These are phyloP conservation scores for Pelodytes ibericus DNA, from an alignment of 2,797 vertebrate genomes.

Conservation along the genomic window DNA sequence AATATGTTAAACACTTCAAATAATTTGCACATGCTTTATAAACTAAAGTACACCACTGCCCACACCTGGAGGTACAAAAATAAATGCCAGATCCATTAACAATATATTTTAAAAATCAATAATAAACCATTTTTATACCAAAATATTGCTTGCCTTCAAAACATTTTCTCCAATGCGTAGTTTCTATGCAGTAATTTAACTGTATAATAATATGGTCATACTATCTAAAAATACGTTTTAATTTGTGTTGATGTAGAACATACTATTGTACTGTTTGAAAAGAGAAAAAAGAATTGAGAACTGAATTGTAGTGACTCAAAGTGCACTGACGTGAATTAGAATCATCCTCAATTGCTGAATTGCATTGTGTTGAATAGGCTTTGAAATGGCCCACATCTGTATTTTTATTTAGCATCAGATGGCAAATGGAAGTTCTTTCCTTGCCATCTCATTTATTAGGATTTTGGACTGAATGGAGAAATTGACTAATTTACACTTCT, in stretches of 20 bases:
- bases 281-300: not conserved
- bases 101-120: no score
- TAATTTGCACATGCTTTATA: no score
- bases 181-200: no score
- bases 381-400: not conserved
- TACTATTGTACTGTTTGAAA: not conserved
- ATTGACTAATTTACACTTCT: not conserved
- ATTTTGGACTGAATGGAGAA: not conserved
- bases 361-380: not conserved
- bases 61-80: no score
- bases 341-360: not conserved
- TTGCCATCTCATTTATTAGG: slow-evolving; percentile 9
- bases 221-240: not conserved
- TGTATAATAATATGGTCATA: not conserved
- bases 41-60: no score
- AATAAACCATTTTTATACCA: no score
- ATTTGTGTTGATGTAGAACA: not conserved
- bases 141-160: no score
- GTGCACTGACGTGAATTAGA: not conserved
- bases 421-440: not conserved
- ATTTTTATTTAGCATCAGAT: slow-evolving; percentile 10
- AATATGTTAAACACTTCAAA: no score
- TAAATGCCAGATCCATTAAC: no score
- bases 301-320: not conserved
- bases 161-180: no score